These are phyloP conservation scores for Macroglossus sobrinus DNA, from an alignment of 2,113 vertebrate species.

Conservation along the genomic window DNA sequence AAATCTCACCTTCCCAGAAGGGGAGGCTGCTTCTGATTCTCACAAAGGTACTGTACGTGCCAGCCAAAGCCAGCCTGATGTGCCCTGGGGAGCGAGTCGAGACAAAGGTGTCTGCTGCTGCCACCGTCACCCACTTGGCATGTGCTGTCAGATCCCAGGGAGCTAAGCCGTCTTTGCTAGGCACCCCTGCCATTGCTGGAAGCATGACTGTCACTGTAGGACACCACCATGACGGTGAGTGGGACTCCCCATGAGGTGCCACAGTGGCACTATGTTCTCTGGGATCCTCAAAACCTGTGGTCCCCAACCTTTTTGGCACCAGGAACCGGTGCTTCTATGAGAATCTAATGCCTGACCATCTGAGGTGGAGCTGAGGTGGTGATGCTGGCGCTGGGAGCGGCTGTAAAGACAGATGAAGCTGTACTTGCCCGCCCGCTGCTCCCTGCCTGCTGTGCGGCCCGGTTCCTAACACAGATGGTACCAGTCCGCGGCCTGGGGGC, in stretches of 20 bases:
- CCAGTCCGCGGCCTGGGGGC: too few species aligned
- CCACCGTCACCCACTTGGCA: not conserved
- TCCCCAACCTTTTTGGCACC: too few species aligned
- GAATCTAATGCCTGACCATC: too few species aligned
- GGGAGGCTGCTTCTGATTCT: rapidly evolving
- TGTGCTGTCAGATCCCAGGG: not conserved
- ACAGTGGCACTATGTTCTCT: not conserved
- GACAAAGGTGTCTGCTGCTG: not conserved
- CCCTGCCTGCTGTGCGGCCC: too few species aligned
- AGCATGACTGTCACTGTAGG: not conserved
- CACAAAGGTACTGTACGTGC: not conserved
- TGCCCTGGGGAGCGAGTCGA: not conserved
- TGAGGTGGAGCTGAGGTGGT: too few species aligned
- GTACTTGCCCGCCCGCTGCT: too few species aligned
- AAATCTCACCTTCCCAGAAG: not conserved
- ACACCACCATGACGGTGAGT: not conserved
- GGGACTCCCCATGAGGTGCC: not conserved
- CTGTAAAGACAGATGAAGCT: too few species aligned
- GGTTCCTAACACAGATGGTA: too few species aligned
- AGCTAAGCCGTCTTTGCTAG: rapidly evolving
- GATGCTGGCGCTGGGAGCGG: too few species aligned
- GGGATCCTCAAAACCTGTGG: not conserved
- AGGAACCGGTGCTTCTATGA: too few species aligned
- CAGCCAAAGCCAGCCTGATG: rapidly evolving
- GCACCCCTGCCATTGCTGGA: not conserved